Percentiles rank a stretch among this genome's conserved stretches.
Conservation (phyloP, 2,797 vertebrate species). For the Vipera ursinii region DNA sequence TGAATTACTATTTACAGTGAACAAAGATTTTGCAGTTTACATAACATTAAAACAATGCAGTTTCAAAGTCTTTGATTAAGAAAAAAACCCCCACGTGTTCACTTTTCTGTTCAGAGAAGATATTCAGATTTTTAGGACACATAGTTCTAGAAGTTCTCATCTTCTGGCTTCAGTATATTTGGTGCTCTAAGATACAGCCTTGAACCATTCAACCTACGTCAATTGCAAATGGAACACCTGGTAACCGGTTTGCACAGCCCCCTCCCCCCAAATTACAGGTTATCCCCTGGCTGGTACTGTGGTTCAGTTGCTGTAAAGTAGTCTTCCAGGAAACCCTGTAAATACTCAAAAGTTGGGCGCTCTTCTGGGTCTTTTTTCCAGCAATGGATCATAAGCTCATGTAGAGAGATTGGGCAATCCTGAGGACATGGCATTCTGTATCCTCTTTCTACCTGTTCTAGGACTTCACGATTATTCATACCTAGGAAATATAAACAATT, state of each 20-base stretch:
- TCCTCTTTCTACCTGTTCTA: slow-evolving; percentile 97
- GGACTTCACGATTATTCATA: slow-evolving; percentile 97
- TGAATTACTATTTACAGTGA: slow-evolving; percentile 82
- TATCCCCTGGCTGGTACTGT: slow-evolving; percentile 96
- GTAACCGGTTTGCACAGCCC: slow-evolving; percentile 52
- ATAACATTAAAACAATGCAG: slow-evolving; percentile 79
- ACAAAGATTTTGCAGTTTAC: slow-evolving; percentile 81
- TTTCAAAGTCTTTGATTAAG: slow-evolving; percentile 76
- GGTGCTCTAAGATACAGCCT: slow-evolving; percentile 67
- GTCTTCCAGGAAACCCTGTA: slow-evolving; percentile 97
- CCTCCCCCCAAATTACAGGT: slow-evolving; percentile 79
- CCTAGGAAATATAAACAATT: slow-evolving; percentile 71
- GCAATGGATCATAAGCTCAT: slow-evolving; percentile 97
- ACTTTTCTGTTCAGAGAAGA: slow-evolving; percentile 74
- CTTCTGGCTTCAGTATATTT: slow-evolving; percentile 69
- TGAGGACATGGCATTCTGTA: slow-evolving; percentile 94
- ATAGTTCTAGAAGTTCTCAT: slow-evolving; percentile 71
- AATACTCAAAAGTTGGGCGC: slow-evolving; percentile 94
- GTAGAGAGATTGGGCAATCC: slow-evolving; percentile 92
- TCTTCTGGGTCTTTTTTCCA: slow-evolving; percentile 98
- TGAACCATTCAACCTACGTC: slow-evolving; percentile 59
- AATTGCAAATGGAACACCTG: slow-evolving; percentile 47
- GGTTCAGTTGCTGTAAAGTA: slow-evolving; percentile 98
- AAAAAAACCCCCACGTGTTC: slow-evolving; percentile 67
- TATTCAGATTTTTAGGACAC: slow-evolving; percentile 76